Conservation (phyloP, 2,888 invertebrate species). For the Trichogramma dendrolimi region DNA sequence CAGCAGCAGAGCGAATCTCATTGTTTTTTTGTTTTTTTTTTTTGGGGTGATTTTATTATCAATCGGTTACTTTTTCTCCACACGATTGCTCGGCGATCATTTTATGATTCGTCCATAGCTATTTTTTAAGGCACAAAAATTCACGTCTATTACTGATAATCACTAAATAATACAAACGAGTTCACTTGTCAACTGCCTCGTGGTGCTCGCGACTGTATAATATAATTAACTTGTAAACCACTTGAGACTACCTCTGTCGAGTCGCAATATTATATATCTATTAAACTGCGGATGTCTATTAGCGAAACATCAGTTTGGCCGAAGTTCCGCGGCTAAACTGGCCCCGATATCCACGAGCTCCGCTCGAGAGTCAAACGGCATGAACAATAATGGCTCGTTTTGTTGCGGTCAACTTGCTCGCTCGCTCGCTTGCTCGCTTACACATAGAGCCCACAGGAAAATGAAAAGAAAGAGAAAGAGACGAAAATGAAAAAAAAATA, state of each 20-base stretch:
- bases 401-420: no score
- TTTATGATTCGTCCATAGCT: neutral
- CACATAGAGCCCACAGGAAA: no score
- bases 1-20: slow-evolving; percentile 10
- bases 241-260: no score
- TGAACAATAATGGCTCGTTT: no score
- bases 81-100: neutral
- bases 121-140: neutral
- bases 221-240: no score
- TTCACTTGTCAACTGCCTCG: no score
- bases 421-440: no score
- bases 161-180: neutral
- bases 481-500: no score
- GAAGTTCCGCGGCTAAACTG: slow-evolving; percentile 35
- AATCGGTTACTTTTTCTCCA: neutral
- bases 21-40: neutral
- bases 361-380: slow-evolving; percentile 4
- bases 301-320: slow-evolving; percentile 10
- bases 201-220: neutral
- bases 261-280: no score
- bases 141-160: neutral
- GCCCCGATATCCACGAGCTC: slow-evolving; percentile 39
- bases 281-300: neutral
- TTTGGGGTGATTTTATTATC: neutral
- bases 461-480: no score